Evolutionary conservation across 2,797 vertebrate genomes (phyloP).

Genomic region (Lacerta agilis): DNA sequence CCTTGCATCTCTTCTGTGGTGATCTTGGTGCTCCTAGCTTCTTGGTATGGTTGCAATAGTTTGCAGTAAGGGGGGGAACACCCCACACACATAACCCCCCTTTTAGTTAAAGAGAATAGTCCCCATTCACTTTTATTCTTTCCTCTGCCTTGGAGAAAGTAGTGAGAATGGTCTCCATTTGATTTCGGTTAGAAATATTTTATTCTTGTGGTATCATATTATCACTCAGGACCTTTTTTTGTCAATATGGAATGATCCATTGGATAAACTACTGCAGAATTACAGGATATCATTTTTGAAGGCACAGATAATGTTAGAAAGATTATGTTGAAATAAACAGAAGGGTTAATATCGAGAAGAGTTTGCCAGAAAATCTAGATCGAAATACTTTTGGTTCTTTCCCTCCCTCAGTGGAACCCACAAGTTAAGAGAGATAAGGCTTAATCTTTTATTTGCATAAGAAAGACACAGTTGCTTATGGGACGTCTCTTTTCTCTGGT

Average conservation of each 20-base stretch:
- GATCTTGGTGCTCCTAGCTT: slow-evolving; percentile 45
- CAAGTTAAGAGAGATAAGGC: not conserved
- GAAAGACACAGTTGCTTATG: not conserved
- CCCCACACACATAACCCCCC: not conserved
- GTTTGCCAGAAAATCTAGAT: not conserved
- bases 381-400: not conserved
- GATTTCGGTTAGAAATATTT: slow-evolving; percentile 25
- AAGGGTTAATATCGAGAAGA: not conserved
- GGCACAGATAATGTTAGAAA: slow-evolving; percentile 21
- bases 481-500: too few relatives aligned
- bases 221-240: slow-evolving; percentile 2
- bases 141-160: slow-evolving; percentile 28
- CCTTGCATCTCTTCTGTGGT: slow-evolving; percentile 10
- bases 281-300: not conserved
- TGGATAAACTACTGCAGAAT: slow-evolving; percentile 2
- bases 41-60: slow-evolving; percentile 7
- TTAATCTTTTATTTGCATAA: not conserved
- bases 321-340: not conserved
- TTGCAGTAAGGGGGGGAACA: not conserved
- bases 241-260: not conserved
- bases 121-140: not conserved
- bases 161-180: not conserved
- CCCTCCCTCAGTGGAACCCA: not conserved
- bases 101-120: slow-evolving; percentile 7
- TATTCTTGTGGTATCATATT: slow-evolving; percentile 14